Percentiles rank a stretch among this genome's conserved stretches.
Conservation (phyloP, 2,797 vertebrate genomes). For the Euthynnus affinis region DNA sequence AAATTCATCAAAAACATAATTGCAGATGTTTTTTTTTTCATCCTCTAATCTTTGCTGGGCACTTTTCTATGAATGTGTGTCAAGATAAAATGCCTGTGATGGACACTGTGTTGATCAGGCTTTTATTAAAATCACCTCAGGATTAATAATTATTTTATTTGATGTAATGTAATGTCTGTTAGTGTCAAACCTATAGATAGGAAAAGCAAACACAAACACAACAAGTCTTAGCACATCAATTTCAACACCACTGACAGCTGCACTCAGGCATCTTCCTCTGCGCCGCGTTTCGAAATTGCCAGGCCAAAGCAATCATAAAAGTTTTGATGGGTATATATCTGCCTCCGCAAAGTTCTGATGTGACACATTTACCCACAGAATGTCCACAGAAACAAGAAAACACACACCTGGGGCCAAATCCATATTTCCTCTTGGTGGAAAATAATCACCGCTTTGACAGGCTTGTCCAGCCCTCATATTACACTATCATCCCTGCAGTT, state of each 20-base stretch:
- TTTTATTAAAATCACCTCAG: constrained; percentile 12
- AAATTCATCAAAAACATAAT: constrained; percentile 35
- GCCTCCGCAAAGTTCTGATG: constrained; percentile 50
- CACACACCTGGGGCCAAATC: constrained; percentile 72
- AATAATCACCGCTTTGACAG: constrained; percentile 78
- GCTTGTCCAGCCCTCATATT: constrained; percentile 53
- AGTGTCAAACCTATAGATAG: constrained; percentile 18
- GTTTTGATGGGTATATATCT: constrained; percentile 68
- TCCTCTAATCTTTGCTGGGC: constrained; percentile 29
- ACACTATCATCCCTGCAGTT: constrained; percentile 55
- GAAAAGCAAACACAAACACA: constrained; percentile 8
- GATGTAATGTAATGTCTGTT: constrained; percentile 20
- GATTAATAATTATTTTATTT: constrained; percentile 17
- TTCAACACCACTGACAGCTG: constrained; percentile 59
- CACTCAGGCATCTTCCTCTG: constrained; percentile 41
- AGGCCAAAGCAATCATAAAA: constrained; percentile 69
- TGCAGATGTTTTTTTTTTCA: constrained; percentile 19
- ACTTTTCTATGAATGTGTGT: constrained; percentile 36
- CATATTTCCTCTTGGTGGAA: constrained; percentile 67
- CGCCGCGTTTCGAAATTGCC: constrained; percentile 50
- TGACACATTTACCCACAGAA: constrained; percentile 64
- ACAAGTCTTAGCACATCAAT: constrained; percentile 34
- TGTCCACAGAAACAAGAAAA: constrained; percentile 45
- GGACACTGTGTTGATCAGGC: constrained; percentile 25
- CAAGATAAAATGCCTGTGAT: constrained; percentile 38